Evolutionary conservation across 2,888 invertebrate genomes (phyloP), one percentile per base, ranked within the genome.

Genomic region (Dastarcus helophoroides): DNA sequence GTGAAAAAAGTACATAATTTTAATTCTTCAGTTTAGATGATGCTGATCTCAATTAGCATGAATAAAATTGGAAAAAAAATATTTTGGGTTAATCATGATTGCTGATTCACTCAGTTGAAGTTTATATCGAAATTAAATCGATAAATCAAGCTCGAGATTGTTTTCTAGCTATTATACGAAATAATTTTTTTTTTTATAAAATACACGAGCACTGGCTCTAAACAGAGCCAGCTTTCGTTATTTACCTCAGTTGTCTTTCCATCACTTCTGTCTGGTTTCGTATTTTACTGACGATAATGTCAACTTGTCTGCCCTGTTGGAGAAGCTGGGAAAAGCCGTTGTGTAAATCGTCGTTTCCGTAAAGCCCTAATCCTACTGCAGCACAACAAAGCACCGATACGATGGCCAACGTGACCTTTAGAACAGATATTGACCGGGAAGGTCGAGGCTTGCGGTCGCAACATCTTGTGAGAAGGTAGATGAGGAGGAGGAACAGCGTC

Each of bases 331-430:
- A 70, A 56, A 91, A 68, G 5, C 89, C 90, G 60, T 88, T 88
- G 69, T 93, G 90, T 24, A 90, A 74, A 60, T 90, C 89, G 60
- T 93, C 90, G 65, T 93, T 94, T 21, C 93, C 93, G 63, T 90
- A 94, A 22, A 94, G 74, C 15, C 83, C 91, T 31, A 90, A 73
- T 31, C 89, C 91, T 44, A 91, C 79, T 4, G 88, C 83, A 37
- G 84, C 88, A 64, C 89, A 88, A 56, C 89, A 90, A 41, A 90
- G 69, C 37, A 93, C 78, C 29, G 90, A 81, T 9, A 82, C 77
- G 38, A 83, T 74, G 53, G 83, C 82, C 32, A 84, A 66, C 11
- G 79, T 75, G 58, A 82, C 76, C 69, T 83, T 83, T 43, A 91
- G 69, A 47, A 90, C 84, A 29, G 85, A 79, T 60, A 91, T 86